Base-by-base conservation (phyloP, 2,797 vertebrate genomes). In the Acestrorhynchus altus region DNA sequence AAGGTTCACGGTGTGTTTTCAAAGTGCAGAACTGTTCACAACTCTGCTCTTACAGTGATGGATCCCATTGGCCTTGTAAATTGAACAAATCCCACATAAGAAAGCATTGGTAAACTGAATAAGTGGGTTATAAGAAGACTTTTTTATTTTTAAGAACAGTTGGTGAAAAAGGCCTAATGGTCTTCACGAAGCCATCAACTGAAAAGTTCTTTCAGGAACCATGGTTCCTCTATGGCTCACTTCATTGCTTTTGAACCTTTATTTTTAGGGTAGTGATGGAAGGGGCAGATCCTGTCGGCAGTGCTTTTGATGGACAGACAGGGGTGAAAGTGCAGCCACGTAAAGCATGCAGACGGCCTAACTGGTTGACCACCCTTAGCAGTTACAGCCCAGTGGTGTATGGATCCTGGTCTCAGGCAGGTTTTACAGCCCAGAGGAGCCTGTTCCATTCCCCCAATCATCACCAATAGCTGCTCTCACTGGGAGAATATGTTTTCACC, bases 371-470 rank as follows among this genome's bases (percentile, higher is more conserved):
- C 74, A 74, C 76, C 78, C 79, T 59, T 79, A 65, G 82, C 72
- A 39, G 28, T 84, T 82, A 81, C 64, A 68, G 81, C 78, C 72
- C 80, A 86, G 72, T 72, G 79, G 84, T 72, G 44, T 35, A 68
- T 61, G 60, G 31, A 68, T 64, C 77, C 64, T 75, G 57, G 28
- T 60, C 57, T 60, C 57, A 35, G 57, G 1, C 26, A 39, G 9
- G 77, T 76, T 91, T 91, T 81, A 88, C 83, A 75, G 78, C 69
- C 54, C 70, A 28, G 26, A 61, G 28, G 39, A 65, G 44, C 70
- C 52, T 35, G 65, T 66, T 31, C 44, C 46, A 60, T 69, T 44
- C 28, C 49, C 49, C 44, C 54, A 60, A 44, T 16, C 9, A 8
- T 18, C 57, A 60, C 57, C 57, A 60, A n/a, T 35, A 4, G 16